A percentile compares a stretch with the other conserved stretches of the same genome.
Conservation (phyloP, 2,797 vertebrate genomes). For the Scomberomorus guttatus region DNA sequence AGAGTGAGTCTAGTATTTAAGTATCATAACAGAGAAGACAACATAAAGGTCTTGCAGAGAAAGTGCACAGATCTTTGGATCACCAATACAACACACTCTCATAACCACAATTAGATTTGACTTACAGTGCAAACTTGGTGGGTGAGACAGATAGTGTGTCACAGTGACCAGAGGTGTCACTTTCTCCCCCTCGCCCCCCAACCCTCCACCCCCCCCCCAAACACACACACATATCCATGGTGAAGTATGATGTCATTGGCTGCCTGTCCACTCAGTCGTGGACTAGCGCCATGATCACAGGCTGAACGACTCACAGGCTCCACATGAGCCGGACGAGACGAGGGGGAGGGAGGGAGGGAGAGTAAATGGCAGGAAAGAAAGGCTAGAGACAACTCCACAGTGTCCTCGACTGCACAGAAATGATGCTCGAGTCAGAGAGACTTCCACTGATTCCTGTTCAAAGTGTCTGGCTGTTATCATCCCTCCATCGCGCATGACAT, state of each 20-base stretch:
- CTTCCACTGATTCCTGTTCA: constrained; percentile 21
- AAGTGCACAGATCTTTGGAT: constrained; percentile 11
- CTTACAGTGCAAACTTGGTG: constrained; percentile 40
- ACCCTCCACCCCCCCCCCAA: not conserved
- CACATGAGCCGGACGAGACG: constrained; percentile 38
- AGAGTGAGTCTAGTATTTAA: not conserved
- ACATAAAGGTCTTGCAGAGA: not conserved
- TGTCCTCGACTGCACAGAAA: constrained; percentile 41
- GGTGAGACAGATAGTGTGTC: constrained; percentile 72
- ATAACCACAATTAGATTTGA: constrained; percentile 53
- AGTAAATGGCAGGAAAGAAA: constrained; percentile 35
- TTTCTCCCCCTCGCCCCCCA: constrained; percentile 23
- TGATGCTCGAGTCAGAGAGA: constrained; percentile 29
- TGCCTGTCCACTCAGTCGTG: constrained; percentile 64
- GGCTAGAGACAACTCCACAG: constrained; percentile 23
- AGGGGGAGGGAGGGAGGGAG: constrained; percentile 17
- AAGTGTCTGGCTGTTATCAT: not conserved
- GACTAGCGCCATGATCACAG: constrained; percentile 67
- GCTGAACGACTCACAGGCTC: constrained; percentile 68
- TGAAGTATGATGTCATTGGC: constrained; percentile 77
- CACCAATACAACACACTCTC: constrained; percentile 27
- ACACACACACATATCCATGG: constrained; percentile 26
- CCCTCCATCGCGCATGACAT: constrained; percentile 12
- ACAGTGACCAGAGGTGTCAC: constrained; percentile 81
- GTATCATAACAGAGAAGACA: not conserved